Base-by-base conservation (phyloP, 2,888 invertebrate species). In the Drosophila prolongata region DNA sequence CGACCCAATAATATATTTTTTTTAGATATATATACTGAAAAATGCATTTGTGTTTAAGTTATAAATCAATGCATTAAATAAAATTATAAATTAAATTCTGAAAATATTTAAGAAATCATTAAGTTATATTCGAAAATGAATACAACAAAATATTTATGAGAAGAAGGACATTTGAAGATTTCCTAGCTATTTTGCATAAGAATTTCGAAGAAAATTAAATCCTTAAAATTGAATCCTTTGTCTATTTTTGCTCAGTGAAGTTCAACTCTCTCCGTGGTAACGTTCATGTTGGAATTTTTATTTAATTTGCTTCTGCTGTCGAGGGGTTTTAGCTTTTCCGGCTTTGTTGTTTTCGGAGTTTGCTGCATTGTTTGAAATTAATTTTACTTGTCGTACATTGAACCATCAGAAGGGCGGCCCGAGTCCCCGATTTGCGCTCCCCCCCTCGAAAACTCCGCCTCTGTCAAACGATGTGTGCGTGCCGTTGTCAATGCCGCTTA, bases 311-410 rank as follows among this genome's bases (percentile, higher is more conserved):
- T 73, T 78, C 50, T 46, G 60, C 76, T 82, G 79, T 79, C 83
- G 60, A 72, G 64, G 75, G 72, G 71, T 38, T 61, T 74, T 56
- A 60, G 53, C 60, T 52, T 71, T 69, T 56, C 50, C 43, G 50
- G 55, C 46, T 65, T 81, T 68, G 79, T 82, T 86, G 83, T 84
- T 79, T 87, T 68, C 86, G 64, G 70, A 73, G 74, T 80, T 86
- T 81, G 77, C 82, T 75, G 76, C 89, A 85, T 89, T 89, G 88
- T 87, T 89, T 82, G 84, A 85, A 84, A 89, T 89, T 89, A 84
- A 89, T 84, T 84, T 87, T 79, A 78, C 81, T 89, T 87, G 83
- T 84, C 87, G 89, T 76, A 69, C 75, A 76, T 76, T 71, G 76
- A 71, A 66, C 76, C 78, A 58, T 78, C 66, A 69, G 53, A 53